These are phyloP conservation scores for Zaprionus vittiger DNA, from an alignment of 1,140 invertebrate species.

Conservation along the genomic window DNA sequence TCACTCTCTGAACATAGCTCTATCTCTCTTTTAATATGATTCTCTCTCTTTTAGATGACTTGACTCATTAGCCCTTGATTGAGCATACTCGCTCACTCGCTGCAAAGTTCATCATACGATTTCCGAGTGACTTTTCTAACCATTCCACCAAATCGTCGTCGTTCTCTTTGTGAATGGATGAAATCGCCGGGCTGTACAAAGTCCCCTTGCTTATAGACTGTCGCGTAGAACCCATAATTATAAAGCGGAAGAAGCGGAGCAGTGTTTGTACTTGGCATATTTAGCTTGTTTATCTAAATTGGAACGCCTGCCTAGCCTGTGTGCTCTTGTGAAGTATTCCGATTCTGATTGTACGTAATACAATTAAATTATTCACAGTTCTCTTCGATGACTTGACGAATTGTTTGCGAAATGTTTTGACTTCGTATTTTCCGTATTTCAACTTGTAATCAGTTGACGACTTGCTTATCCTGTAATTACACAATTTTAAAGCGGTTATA, in stretches of 20 bases:
- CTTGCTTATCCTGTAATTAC: not conserved
- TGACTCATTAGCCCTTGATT: constrained; percentile 31
- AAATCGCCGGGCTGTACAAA: constrained; percentile 26
- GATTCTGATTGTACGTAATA: constrained; percentile 9
- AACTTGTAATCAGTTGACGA: not conserved
- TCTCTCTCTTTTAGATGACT: no score
- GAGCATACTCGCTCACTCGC: constrained; percentile 2
- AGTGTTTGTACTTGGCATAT: constrained; percentile 41
- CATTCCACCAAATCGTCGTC: not conserved
- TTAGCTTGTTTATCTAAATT: constrained; percentile 38
- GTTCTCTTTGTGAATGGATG: constrained; percentile 37
- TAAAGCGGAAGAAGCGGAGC: constrained; percentile 21
- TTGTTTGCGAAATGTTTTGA: not conserved
- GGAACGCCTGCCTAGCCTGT: constrained; percentile 14
- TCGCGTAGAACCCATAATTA: not conserved
- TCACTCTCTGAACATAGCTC: not conserved
- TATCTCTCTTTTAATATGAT: not conserved
- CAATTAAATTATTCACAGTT: constrained; percentile 5
- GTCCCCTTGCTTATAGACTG: not conserved
- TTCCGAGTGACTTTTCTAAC: constrained; percentile 9
- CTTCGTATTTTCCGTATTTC: not conserved
- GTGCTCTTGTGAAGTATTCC: constrained; percentile 6
- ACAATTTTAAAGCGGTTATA: not conserved
- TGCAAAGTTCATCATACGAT: constrained; percentile 40
- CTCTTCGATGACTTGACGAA: not conserved